phyloP scores from a whole-genome alignment of 2,797 vertebrate species.

The Lutra lutra region DNA sequence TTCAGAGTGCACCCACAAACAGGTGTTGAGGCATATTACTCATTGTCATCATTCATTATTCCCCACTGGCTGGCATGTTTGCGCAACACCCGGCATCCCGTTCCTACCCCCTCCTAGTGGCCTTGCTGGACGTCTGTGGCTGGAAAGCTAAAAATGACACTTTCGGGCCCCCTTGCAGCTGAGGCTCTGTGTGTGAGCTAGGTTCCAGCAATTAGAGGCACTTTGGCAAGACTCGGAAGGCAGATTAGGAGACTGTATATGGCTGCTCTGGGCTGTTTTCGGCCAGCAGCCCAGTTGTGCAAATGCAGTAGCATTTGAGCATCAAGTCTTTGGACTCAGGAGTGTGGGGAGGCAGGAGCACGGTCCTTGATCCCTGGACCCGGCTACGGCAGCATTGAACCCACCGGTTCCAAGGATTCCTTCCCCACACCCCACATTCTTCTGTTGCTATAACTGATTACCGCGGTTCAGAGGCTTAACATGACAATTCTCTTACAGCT shows the following conservation, averaged over 20 bases:
- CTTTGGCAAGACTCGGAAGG: neutral
- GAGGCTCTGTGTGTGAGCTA: neutral
- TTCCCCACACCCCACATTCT: neutral
- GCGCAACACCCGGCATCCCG: neutral
- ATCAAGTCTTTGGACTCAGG: neutral
- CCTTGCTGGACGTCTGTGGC: neutral
- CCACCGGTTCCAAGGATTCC: neutral
- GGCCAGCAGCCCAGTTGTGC: neutral
- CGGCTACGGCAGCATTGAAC: accelerated
- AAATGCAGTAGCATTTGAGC: neutral
- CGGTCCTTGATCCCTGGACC: neutral
- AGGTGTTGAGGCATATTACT: neutral
- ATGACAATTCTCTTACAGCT: neutral
- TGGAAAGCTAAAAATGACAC: neutral
- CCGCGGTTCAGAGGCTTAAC: neutral
- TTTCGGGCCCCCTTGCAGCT: neutral
- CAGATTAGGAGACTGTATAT: neutral
- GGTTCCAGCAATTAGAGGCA: neutral
- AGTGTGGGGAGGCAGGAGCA: neutral
- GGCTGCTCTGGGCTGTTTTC: neutral
- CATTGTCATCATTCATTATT: neutral
- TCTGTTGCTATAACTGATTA: neutral
- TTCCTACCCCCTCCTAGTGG: neutral
- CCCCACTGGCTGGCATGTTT: neutral
- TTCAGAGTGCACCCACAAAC: neutral